Conservation (phyloP, 2,113 vertebrate genomes). For the Cacatua alba region DNA sequence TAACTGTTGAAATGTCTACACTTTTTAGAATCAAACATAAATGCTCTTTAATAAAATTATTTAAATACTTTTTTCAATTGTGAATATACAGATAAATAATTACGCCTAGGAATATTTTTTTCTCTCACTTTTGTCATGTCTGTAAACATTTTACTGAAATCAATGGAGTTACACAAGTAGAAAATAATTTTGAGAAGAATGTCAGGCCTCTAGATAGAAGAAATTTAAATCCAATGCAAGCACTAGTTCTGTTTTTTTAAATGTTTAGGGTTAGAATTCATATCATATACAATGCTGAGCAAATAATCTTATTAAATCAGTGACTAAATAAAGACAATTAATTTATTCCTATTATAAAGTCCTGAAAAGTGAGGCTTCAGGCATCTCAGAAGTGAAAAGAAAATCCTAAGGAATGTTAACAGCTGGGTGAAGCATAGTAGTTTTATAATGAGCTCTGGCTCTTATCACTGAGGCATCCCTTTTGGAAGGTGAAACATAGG, state of each 20-base stretch:
- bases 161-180: not conserved
- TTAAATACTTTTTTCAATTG: not conserved
- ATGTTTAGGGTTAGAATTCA: not conserved
- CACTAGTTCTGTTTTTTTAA: not conserved
- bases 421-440: not conserved
- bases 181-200: not conserved
- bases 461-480: not conserved
- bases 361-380: not conserved
- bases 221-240: not conserved
- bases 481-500: not conserved
- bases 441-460: not conserved
- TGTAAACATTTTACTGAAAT: not conserved
- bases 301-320: constrained; percentile 1
- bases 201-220: not conserved
- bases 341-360: not conserved
- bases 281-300: not conserved
- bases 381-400: not conserved
- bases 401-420: not conserved
- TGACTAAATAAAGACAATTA: not conserved
- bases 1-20: not conserved
- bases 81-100: not conserved
- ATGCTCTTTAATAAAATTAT: not conserved
- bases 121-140: not conserved
- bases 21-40: not conserved
- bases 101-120: not conserved